Percentiles rank a stretch among this genome's conserved stretches.
Conservation (phyloP, 2,888 invertebrate species). For the Erynnis tages region DNA sequence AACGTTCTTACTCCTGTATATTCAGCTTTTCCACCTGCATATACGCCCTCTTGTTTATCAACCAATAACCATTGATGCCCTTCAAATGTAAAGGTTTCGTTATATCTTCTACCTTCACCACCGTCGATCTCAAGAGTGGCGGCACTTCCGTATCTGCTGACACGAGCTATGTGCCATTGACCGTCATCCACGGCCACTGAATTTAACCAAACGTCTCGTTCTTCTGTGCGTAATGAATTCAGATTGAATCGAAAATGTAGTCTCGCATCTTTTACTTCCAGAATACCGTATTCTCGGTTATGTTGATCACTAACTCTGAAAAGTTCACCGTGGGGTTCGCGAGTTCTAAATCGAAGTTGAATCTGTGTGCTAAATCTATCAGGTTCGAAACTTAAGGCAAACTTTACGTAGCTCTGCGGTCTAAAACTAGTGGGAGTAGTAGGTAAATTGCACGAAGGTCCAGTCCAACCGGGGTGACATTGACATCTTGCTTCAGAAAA, state of each 20-base stretch:
- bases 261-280: slow-evolving; percentile 94
- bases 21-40: slow-evolving; percentile 97
- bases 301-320: slow-evolving; percentile 97
- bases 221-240: slow-evolving; percentile 94
- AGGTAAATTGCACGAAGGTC: slow-evolving; percentile 91
- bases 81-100: slow-evolving; percentile 94
- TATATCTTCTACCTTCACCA: slow-evolving; percentile 96
- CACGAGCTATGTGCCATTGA: slow-evolving; percentile 97
- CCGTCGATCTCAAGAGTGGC: slow-evolving; percentile 96
- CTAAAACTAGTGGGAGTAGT: slow-evolving; percentile 96
- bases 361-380: slow-evolving; percentile 96
- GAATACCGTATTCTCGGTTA: slow-evolving; percentile 95
- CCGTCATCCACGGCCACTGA: slow-evolving; percentile 96
- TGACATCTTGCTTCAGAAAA: slow-evolving; percentile 94
- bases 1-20: slow-evolving; percentile 96
- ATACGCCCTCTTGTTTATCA: slow-evolving; percentile 96
- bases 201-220: slow-evolving; percentile 93
- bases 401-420: slow-evolving; percentile 97
- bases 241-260: slow-evolving; percentile 96
- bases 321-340: slow-evolving; percentile 95
- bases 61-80: slow-evolving; percentile 96
- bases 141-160: slow-evolving; percentile 95
- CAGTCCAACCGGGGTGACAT: slow-evolving; percentile 97
- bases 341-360: slow-evolving; percentile 95
- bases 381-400: slow-evolving; percentile 96